A percentile compares a stretch with the other conserved stretches of the same genome.
Conservation (phyloP, 1,140 invertebrate genomes). For the Heliothis virescens region DNA sequence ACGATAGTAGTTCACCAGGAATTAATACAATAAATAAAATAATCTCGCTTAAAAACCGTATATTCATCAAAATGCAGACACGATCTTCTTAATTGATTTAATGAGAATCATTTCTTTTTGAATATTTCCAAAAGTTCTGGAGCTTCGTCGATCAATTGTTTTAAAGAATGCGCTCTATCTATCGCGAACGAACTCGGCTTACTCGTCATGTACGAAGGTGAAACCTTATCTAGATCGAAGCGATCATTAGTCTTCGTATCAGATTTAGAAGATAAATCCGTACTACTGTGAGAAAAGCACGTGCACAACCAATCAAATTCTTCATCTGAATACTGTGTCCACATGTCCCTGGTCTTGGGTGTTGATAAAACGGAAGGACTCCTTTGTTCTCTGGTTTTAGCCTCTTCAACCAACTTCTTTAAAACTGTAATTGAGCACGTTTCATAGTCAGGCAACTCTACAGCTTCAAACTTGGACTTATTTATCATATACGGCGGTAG, state of each 20-base stretch:
- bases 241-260: background rate
- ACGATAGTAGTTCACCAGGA: too few relatives aligned
- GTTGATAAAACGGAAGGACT: constrained; percentile 45
- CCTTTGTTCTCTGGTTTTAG: constrained; percentile 55
- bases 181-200: constrained; percentile 50
- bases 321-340: constrained; percentile 73
- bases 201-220: background rate
- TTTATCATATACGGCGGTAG: constrained; percentile 77
- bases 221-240: background rate
- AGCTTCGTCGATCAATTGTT: constrained; percentile 52
- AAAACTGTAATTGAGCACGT: constrained; percentile 64
- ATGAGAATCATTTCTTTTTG: constrained; percentile 51
- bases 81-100: too few relatives aligned
- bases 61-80: too few relatives aligned
- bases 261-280: background rate
- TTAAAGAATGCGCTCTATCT: constrained; percentile 60
- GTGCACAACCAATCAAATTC: constrained; percentile 72
- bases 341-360: constrained; percentile 63
- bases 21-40: too few relatives aligned
- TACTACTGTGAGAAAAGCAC: constrained; percentile 67
- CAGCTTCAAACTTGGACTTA: constrained; percentile 67
- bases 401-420: constrained; percentile 64
- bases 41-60: too few relatives aligned
- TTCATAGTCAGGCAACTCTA: constrained; percentile 72
- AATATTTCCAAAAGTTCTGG: constrained; percentile 65